Evolutionary conservation across 2,113 vertebrate species (phyloP).

Genomic region (Raja brachyura): DNA sequence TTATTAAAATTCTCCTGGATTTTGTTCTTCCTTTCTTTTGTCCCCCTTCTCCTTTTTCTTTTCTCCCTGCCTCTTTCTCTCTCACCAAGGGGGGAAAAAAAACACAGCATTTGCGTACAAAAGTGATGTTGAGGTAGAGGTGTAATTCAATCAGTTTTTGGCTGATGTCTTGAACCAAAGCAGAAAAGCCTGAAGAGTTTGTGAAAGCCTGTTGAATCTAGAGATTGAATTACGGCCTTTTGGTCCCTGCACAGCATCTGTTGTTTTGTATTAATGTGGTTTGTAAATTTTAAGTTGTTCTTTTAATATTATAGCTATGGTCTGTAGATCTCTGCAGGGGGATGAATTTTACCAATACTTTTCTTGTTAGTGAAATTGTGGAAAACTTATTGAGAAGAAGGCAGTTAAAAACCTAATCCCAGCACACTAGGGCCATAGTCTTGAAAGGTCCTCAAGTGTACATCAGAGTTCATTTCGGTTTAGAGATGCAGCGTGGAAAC

Average conservation of each 20-base stretch:
- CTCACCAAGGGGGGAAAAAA: not conserved
- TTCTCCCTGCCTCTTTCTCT: no score
- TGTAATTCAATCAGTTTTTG: conserved; percentile 5
- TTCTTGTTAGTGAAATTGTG: not conserved
- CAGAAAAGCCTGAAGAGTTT: conserved; percentile 1
- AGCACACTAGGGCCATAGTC: no score
- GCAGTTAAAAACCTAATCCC: no score
- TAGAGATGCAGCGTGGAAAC: no score
- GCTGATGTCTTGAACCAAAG: conserved; percentile 18
- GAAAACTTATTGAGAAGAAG: no score
- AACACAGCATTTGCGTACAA: not conserved
- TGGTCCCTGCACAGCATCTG: not conserved
- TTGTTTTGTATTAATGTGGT: not conserved
- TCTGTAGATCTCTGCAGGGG: not conserved
- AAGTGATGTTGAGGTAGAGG: not conserved
- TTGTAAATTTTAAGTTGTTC: conserved; percentile 24
- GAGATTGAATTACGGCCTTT: not conserved
- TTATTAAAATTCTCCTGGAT: not conserved
- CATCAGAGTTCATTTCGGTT: no score
- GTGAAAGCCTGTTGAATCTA: not conserved
- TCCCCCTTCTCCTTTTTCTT: not conserved
- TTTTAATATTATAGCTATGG: not conserved
- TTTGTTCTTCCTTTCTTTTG: not conserved
- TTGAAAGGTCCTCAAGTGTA: no score
- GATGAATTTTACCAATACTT: not conserved